Conservation (phyloP, 2,113 vertebrate genomes). For the Microtus pennsylvanicus region DNA sequence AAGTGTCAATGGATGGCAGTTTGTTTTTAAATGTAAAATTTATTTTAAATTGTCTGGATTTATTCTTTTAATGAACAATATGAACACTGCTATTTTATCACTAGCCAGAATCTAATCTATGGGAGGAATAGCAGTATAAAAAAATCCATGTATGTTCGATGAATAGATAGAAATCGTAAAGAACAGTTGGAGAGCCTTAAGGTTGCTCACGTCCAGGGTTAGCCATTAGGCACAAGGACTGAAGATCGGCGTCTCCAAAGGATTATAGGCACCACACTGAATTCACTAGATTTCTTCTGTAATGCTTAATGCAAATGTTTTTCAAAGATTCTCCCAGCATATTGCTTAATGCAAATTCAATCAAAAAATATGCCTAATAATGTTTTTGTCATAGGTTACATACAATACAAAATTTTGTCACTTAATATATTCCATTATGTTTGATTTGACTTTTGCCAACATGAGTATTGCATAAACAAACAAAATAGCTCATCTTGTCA, state of each 20-base stretch:
- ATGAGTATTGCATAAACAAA: background rate
- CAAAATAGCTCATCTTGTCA: slow-evolving; percentile 15
- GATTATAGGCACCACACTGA: background rate
- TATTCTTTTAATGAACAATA: slow-evolving; percentile 14
- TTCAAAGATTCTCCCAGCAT: background rate
- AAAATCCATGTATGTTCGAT: background rate
- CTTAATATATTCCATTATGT: background rate
- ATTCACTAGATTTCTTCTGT: background rate
- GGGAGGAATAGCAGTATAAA: slow-evolving; percentile 16
- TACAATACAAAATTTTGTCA: slow-evolving; percentile 32
- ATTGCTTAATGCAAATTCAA: slow-evolving; percentile 10
- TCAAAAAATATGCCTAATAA: background rate
- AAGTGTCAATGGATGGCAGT: background rate
- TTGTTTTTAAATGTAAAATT: slow-evolving; percentile 42
- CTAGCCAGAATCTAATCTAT: slow-evolving; percentile 21
- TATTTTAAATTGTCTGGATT: slow-evolving; percentile 42
- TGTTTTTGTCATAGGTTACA: slow-evolving; percentile 40
- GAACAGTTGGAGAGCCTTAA: background rate
- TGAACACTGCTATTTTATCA: slow-evolving; percentile 42
- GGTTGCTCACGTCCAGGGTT: background rate
- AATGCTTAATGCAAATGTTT: slow-evolving; percentile 11
- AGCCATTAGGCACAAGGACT: background rate
- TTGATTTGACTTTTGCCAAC: slow-evolving; percentile 45
- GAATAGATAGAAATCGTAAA: slow-evolving; percentile 11
- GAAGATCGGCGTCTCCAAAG: slow-evolving; percentile 6